A percentile compares a stretch with the other conserved stretches of the same genome.
These are phyloP conservation scores for Myotis planiceps DNA, from an alignment of 2,797 vertebrate species.

Conservation along the genomic window DNA sequence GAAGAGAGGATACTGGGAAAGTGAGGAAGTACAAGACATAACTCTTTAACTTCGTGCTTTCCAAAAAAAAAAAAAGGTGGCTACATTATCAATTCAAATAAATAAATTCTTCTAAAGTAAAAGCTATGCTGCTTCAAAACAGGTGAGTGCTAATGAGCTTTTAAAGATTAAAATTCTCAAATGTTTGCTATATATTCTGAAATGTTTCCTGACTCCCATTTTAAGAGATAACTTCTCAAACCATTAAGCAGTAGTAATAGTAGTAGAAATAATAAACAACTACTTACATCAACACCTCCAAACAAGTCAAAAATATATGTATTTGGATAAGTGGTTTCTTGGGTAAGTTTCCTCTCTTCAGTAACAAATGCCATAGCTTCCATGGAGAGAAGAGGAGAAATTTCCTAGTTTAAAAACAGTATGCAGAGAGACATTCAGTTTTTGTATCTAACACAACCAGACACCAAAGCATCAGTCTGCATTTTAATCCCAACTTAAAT, in stretches of 20 bases:
- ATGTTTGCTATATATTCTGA: slow-evolving; percentile 29
- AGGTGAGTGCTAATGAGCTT: not conserved
- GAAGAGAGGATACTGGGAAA: not conserved
- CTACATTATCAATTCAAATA: not conserved
- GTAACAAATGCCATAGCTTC: slow-evolving; percentile 99
- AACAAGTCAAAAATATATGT: slow-evolving; percentile 98
- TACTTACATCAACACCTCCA: slow-evolving; percentile 98
- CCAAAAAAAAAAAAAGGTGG: not conserved
- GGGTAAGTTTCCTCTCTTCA: slow-evolving; percentile 95
- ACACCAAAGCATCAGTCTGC: slow-evolving; percentile 13
- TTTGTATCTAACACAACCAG: not conserved
- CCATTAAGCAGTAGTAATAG: not conserved
- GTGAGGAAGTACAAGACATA: not conserved
- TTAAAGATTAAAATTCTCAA: slow-evolving; percentile 50
- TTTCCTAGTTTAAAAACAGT: slow-evolving; percentile 88
- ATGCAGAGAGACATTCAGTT: slow-evolving; percentile 7
- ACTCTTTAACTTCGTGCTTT: not conserved
- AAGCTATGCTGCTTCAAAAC: not conserved
- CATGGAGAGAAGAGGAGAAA: slow-evolving; percentile 97
- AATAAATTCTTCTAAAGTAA: slow-evolving; percentile 5
- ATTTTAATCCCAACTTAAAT: slow-evolving; percentile 26
- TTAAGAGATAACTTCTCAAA: slow-evolving; percentile 53
- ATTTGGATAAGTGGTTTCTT: slow-evolving; percentile 95
- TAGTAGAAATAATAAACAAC: slow-evolving; percentile 19
- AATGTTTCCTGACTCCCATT: not conserved